Conservation (phyloP, 2,888 invertebrate species). For the Zhuqinia jingwanae region DNA sequence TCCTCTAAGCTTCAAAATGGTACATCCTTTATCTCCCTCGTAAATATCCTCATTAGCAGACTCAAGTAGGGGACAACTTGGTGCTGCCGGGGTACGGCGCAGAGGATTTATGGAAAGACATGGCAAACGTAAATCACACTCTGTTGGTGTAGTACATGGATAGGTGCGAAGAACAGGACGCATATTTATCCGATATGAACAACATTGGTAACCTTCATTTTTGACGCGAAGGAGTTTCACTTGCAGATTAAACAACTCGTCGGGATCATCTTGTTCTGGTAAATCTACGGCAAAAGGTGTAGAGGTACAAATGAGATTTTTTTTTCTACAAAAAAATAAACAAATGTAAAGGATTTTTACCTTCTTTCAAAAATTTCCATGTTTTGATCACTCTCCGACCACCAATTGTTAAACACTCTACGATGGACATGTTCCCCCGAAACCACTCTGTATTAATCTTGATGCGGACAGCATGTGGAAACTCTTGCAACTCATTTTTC, state of each 20-base stretch:
- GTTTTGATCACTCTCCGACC: conserved; percentile 53
- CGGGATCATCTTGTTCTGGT: background rate
- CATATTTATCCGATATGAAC: conserved; percentile 1
- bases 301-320: background rate
- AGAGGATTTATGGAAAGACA: conserved; percentile 50
- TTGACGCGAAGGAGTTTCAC: background rate
- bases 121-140: conserved; percentile 59
- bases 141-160: conserved; percentile 60
- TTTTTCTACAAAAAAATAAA: too few species aligned
- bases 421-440: conserved; percentile 56
- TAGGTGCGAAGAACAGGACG: conserved; percentile 54
- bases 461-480: conserved; percentile 41
- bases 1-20: conserved; percentile 31
- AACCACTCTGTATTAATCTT: conserved; percentile 60
- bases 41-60: conserved; percentile 58
- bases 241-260: conserved; percentile 1
- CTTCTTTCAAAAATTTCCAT: conserved; percentile 67
- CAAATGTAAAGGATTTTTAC: too few species aligned
- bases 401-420: conserved; percentile 54
- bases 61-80: conserved; percentile 44
- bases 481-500: conserved; percentile 47
- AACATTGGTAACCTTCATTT: conserved; percentile 61
- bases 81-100: conserved; percentile 4
- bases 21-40: conserved; percentile 60
- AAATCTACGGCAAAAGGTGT: too few species aligned